Evolutionary conservation across 2,797 vertebrate genomes (phyloP).

Genomic region (Ptychobarbus kaznakovi): DNA sequence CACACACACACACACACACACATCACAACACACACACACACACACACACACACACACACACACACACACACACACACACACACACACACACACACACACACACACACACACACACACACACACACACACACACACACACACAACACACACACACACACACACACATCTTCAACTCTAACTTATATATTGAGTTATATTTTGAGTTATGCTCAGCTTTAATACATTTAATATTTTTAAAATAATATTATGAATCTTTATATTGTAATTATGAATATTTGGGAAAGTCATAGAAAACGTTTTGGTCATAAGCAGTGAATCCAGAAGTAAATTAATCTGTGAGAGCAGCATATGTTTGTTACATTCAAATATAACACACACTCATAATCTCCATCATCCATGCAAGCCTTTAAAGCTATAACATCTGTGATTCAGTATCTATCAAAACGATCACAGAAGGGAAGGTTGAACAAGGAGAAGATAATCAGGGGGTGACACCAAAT

Average conservation of each 20-base stretch:
- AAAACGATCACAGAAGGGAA: conserved; percentile 12
- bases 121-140: too few species aligned
- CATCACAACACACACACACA: too few species aligned
- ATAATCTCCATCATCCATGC: conserved; percentile 5
- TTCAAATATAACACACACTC: conserved; percentile 11
- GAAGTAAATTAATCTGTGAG: neutral
- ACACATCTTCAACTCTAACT: neutral
- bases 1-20: too few species aligned
- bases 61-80: too few species aligned
- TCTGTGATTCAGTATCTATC: conserved; percentile 11
- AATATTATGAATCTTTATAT: neutral
- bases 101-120: too few species aligned
- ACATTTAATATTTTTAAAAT: neutral
- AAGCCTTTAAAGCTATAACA: conserved; percentile 24
- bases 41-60: too few species aligned
- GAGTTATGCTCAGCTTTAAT: neutral
- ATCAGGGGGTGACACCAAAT: conserved; percentile 23
- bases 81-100: too few species aligned
- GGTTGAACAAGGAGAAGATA: conserved; percentile 18
- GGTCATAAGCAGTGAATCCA: neutral
- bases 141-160: too few species aligned
- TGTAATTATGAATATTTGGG: neutral
- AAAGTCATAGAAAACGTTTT: neutral
- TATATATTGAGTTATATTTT: neutral
- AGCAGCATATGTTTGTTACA: conserved; percentile 18